Percentiles rank a stretch among this genome's conserved stretches.
Evolutionary conservation across 1,140 invertebrate genomes (phyloP).

Genomic region (Eumeta japonica): DNA sequence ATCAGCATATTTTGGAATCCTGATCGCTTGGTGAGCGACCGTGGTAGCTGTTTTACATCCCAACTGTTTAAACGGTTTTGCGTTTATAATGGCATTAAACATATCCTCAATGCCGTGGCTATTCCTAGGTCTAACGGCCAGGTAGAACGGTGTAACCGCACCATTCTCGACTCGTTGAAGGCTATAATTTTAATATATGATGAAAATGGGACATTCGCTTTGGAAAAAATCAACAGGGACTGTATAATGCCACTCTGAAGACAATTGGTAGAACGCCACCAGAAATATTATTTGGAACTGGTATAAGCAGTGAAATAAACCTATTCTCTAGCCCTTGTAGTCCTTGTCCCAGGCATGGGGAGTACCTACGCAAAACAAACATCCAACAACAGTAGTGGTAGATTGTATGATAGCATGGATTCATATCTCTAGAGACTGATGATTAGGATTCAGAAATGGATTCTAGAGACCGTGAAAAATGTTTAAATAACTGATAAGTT

Average conservation of each 20-base stretch:
- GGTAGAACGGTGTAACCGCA: conserved; percentile 21
- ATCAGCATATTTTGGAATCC: conserved; percentile 3
- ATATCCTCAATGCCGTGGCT: conserved; percentile 15
- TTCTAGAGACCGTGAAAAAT: no score
- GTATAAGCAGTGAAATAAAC: not conserved
- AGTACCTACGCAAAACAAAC: not conserved
- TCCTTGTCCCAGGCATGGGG: no score
- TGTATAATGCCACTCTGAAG: conserved; percentile 2
- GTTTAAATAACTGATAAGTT: no score
- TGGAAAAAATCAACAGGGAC: conserved; percentile 4
- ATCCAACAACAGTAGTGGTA: not conserved
- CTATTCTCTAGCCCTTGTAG: no score
- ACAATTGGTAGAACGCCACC: not conserved
- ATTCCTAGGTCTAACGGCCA: conserved; percentile 15
- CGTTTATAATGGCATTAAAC: conserved; percentile 12
- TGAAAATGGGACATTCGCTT: conserved; percentile 4
- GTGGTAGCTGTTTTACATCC: conserved; percentile 5
- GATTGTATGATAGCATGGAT: no score
- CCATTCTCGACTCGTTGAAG: conserved; percentile 10
- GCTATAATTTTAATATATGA: not conserved
- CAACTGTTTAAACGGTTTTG: conserved; percentile 9
- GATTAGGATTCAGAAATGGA: no score
- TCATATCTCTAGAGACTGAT: no score
- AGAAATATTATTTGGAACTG: conserved; percentile 3
- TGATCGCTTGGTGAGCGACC: conserved; percentile 4